Evolutionary conservation across 2,888 invertebrate genomes (phyloP), one percentile per base, ranked within the genome.

Genomic region (Phalera bucephala): DNA sequence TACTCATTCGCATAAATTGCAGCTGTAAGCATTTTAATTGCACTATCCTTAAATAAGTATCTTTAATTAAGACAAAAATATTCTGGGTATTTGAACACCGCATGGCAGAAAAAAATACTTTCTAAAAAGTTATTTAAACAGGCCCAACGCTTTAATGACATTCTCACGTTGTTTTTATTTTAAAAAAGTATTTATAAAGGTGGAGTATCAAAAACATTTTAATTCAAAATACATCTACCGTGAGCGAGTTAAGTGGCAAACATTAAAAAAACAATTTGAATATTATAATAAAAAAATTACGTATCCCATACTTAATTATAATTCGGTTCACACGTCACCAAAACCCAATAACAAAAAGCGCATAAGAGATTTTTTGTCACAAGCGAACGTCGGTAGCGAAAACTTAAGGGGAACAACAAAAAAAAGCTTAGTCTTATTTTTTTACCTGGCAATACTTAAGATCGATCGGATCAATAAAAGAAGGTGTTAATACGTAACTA

Each of bases 221-320:
- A 58, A 63, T 66, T 60, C 60, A 62, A 63, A 72, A 52, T 61
- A 63, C 57, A 70, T 73, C 64, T 68, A 71, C 69, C 71, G 71
- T 71, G 54, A 68, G 48, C 40, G 53, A 72, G 69, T 70, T 72
- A 72, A 70, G 75, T 74, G 70, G 66, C 58, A 63, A 63, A 64
- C 46, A 63, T 41, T 38, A 71, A 71, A 70, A 52, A 46, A 45
- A 13, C 12, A 25, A 8, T 25, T 25, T 25, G 11, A 8, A 12
- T 14, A 26, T 17, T n/a, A n/a, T n/a, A n/a, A 11, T 27, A 36
- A 52, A 56, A 57, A 57, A 60, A 45, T 35, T 33, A 40, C 23
- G 41, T 45, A 46, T 58, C 42, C 42, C 53, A 45, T 40, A n/a
- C n/a, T n/a, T n/a, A 56, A 56, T 68, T 64, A 51, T 52, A 56